These are phyloP conservation scores for Tipula confusa DNA, from an alignment of 2,888 invertebrate species.

Conservation along the genomic window DNA sequence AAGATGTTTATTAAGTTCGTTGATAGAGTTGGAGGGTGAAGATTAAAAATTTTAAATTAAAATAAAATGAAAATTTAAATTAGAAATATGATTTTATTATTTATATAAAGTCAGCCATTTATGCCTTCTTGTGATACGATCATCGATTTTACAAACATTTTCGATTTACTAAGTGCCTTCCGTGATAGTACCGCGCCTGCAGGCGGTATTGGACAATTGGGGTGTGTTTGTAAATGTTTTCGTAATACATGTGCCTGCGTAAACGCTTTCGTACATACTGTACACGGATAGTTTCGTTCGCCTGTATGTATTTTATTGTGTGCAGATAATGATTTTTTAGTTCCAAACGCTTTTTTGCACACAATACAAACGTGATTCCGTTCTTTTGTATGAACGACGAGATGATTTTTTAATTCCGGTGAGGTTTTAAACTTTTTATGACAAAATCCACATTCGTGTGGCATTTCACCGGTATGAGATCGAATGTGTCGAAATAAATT, in stretches of 20 bases:
- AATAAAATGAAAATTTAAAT: background rate
- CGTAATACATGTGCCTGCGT: constrained; percentile 34
- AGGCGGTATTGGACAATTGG: constrained; percentile 32
- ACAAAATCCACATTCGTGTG: constrained; percentile 32
- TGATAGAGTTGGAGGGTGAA: background rate
- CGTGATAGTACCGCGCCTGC: constrained; percentile 32
- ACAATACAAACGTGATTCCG: constrained; percentile 33
- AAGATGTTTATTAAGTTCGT: too few relatives aligned
- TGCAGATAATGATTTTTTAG: constrained; percentile 28
- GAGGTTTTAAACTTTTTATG: constrained; percentile 33
- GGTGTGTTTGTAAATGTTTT: constrained; percentile 34
- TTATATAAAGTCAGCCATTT: background rate
- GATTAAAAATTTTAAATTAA: background rate
- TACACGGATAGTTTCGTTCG: constrained; percentile 33
- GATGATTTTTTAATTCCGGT: constrained; percentile 32
- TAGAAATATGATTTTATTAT: background rate
- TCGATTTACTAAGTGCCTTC: constrained; percentile 28
- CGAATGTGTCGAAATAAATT: constrained; percentile 32
- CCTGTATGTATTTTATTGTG: constrained; percentile 35
- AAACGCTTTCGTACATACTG: constrained; percentile 33
- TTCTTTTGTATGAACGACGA: constrained; percentile 34
- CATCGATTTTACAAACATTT: background rate
- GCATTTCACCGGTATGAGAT: constrained; percentile 33
- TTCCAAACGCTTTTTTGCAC: constrained; percentile 34
- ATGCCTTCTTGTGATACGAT: background rate